Evolutionary conservation across 2,888 invertebrate genomes (phyloP).

Genomic region (Adineta ricciae): DNA sequence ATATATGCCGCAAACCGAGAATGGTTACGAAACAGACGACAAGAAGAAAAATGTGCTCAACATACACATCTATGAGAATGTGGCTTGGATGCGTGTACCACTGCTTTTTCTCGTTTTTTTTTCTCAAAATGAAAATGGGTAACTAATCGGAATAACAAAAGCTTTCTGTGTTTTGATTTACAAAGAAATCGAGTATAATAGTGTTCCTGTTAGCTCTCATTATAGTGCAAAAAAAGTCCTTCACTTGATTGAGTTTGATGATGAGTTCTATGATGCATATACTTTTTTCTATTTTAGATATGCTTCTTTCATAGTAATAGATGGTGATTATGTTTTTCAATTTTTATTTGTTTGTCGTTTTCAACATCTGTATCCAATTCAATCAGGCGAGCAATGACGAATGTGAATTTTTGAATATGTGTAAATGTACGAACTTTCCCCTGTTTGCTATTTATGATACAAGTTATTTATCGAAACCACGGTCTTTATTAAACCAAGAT

Average conservation of each 20-base stretch:
- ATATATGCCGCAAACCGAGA: background rate
- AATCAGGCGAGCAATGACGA: background rate
- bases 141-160: background rate
- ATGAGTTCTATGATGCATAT: background rate
- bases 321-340: background rate
- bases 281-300: background rate
- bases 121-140: background rate
- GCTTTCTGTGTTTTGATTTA: background rate
- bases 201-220: background rate
- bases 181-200: background rate
- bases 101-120: background rate
- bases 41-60: background rate
- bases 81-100: background rate
- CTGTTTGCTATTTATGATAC: background rate
- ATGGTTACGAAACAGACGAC: slow-evolving; percentile 3
- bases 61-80: background rate
- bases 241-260: background rate
- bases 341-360: background rate
- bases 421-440: slow-evolving; percentile 22
- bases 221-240: background rate
- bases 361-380: background rate
- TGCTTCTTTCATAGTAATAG: background rate
- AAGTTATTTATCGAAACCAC: slow-evolving; percentile 3
- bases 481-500: background rate
- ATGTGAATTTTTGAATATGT: slow-evolving; percentile 12